These are phyloP conservation scores for Monoplex corrugatus DNA, from an alignment of 2,888 invertebrate genomes.

Conservation along the genomic window DNA sequence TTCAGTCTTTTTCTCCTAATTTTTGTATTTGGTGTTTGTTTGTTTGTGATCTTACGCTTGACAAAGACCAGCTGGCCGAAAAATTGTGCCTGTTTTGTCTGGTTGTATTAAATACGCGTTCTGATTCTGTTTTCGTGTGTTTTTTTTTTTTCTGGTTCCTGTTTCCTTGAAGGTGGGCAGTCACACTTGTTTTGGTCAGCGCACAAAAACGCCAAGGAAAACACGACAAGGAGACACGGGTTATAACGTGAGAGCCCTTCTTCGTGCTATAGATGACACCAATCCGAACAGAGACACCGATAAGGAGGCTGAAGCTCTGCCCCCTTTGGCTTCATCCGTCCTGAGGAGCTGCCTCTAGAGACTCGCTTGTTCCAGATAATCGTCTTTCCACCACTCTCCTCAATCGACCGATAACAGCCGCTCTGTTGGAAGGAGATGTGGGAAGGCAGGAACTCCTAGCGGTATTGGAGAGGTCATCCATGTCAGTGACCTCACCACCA, in stretches of 20 bases:
- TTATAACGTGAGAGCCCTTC: background rate
- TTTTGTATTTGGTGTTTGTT: too few species aligned
- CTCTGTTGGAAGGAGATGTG: background rate
- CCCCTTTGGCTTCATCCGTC: background rate
- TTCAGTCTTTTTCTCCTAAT: too few species aligned
- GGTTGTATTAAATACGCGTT: too few species aligned
- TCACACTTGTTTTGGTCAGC: background rate
- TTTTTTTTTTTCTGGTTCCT: too few species aligned
- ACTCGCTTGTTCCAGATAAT: background rate
- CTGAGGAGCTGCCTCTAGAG: background rate
- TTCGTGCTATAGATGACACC: background rate
- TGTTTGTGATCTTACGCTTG: too few species aligned
- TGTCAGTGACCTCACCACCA: background rate
- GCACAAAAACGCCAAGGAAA: background rate
- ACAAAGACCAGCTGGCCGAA: too few species aligned
- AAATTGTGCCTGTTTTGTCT: too few species aligned
- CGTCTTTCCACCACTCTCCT: slow-evolving; percentile 44
- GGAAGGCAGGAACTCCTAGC: slow-evolving; percentile 1
- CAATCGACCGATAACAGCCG: slow-evolving; percentile 21
- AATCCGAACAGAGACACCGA: background rate
- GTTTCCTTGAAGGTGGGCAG: too few species aligned
- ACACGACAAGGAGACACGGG: background rate
- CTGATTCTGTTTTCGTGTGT: too few species aligned
- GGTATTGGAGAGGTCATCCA: background rate
- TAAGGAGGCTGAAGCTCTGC: background rate